phyloP scores from a whole-genome alignment of 2,113 vertebrate genomes.

The Poicephalus gulielmi region DNA sequence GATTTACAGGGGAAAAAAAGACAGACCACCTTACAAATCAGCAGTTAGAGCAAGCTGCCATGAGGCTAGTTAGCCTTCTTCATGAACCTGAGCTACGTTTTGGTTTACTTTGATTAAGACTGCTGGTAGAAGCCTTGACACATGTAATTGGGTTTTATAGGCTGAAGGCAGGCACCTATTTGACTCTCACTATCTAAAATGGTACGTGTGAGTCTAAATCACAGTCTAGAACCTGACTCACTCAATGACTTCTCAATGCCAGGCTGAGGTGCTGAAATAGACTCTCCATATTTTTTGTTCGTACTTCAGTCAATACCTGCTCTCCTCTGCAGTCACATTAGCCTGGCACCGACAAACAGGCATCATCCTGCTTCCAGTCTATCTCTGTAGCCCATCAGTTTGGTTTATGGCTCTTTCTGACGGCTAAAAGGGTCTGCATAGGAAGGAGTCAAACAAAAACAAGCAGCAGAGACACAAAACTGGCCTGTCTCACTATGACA shows the following conservation, averaged over 20 bases:
- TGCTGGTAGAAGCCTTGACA: not conserved
- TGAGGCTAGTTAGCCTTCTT: not conserved
- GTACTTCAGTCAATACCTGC: not conserved
- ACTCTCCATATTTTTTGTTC: not conserved
- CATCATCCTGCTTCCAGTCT: not conserved
- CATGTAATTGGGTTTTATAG: not conserved
- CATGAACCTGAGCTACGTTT: not conserved
- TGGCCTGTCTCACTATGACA: conserved; percentile 33
- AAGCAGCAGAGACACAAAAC: not conserved
- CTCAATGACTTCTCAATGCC: not conserved
- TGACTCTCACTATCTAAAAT: not conserved
- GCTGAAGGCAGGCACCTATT: not conserved
- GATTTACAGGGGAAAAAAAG: not conserved
- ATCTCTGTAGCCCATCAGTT: not conserved
- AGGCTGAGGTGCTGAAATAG: not conserved
- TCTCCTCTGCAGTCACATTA: not conserved
- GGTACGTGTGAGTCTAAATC: not conserved
- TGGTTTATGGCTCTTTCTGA: not conserved
- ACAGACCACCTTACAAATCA: not conserved
- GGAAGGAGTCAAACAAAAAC: not conserved
- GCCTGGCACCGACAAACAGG: not conserved
- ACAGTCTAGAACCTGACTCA: not conserved
- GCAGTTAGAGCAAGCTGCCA: not conserved
- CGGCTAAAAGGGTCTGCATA: not conserved
- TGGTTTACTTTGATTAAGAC: not conserved